Conservation (phyloP, 2,797 vertebrate genomes). For the Otolemur crassicaudatus region DNA sequence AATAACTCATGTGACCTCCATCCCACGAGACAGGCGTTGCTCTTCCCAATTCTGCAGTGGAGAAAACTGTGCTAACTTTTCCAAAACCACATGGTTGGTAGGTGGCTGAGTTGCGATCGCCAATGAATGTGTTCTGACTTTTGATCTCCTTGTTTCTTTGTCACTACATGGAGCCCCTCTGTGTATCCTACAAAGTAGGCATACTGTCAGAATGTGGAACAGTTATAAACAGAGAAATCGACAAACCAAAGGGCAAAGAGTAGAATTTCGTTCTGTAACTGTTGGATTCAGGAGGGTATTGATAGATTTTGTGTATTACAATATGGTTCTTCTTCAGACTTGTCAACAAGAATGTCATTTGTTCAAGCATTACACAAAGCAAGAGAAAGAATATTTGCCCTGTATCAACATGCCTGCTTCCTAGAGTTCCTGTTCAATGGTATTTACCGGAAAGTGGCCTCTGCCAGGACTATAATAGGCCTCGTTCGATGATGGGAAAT, state of each 20-base stretch:
- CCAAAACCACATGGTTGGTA: neutral
- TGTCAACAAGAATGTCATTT: neutral
- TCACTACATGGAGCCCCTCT: neutral
- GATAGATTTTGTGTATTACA: neutral
- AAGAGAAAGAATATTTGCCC: neutral
- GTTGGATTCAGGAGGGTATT: neutral
- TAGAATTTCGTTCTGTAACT: neutral
- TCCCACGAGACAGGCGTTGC: neutral
- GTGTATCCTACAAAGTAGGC: neutral
- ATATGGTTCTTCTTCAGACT: neutral
- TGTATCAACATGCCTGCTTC: slow-evolving; percentile 9
- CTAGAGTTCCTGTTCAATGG: slow-evolving; percentile 22
- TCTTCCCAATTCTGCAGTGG: neutral
- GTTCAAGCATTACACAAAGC: neutral
- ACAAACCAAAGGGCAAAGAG: neutral
- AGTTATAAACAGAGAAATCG: neutral
- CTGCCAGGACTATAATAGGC: slow-evolving; percentile 1
- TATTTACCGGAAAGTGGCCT: slow-evolving; percentile 47
- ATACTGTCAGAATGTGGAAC: fast-evolving
- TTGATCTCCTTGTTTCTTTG: neutral
- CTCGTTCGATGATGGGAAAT: neutral
- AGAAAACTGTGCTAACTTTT: neutral
- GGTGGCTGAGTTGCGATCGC: no score
- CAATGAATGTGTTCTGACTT: neutral
- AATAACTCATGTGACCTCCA: neutral